Evolutionary conservation across 2,113 vertebrate genomes (phyloP).

Genomic region (Macaca fascicularis): DNA sequence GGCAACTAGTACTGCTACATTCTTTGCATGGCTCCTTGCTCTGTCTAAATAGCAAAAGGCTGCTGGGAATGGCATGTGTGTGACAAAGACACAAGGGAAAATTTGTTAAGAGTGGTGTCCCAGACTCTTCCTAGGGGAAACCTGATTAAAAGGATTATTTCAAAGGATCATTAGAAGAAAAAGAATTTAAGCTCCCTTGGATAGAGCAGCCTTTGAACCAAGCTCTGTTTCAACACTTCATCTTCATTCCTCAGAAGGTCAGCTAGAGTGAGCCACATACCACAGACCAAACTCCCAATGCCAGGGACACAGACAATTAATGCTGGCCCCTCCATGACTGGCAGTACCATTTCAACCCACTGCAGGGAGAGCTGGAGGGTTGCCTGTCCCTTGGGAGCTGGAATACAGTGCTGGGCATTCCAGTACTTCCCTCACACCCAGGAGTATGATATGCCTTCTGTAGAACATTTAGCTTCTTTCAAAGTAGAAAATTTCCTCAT

Average conservation of each 20-base stretch:
- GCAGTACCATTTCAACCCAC: not conserved
- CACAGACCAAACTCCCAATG: not conserved
- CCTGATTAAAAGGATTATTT: slow-evolving; percentile 73
- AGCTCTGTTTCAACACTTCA: slow-evolving; percentile 66
- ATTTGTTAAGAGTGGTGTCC: slow-evolving; percentile 59
- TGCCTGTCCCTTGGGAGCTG: not conserved
- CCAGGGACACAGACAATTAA: slow-evolving; percentile 24
- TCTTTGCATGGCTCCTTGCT: slow-evolving; percentile 46
- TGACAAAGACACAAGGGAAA: slow-evolving; percentile 64
- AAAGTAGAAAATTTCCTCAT: not conserved
- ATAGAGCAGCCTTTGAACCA: slow-evolving; percentile 50
- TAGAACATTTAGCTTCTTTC: slow-evolving; percentile 2
- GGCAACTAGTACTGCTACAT: slow-evolving; percentile 32
- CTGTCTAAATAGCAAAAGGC: slow-evolving; percentile 48
- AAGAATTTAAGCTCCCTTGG: slow-evolving; percentile 55
- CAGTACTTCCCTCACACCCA: not conserved
- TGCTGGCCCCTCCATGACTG: not conserved
- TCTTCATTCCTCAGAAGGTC: slow-evolving; percentile 53
- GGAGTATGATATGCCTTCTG: not conserved
- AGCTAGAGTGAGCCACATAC: slow-evolving; percentile 29
- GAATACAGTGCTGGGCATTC: not conserved
- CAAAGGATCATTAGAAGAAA: slow-evolving; percentile 73
- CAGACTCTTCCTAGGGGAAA: slow-evolving; percentile 51
- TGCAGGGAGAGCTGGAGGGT: not conserved
- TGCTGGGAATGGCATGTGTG: not conserved